phyloP scores from a whole-genome alignment of 2,888 invertebrate genomes.

The Dysmachus trigonus region DNA sequence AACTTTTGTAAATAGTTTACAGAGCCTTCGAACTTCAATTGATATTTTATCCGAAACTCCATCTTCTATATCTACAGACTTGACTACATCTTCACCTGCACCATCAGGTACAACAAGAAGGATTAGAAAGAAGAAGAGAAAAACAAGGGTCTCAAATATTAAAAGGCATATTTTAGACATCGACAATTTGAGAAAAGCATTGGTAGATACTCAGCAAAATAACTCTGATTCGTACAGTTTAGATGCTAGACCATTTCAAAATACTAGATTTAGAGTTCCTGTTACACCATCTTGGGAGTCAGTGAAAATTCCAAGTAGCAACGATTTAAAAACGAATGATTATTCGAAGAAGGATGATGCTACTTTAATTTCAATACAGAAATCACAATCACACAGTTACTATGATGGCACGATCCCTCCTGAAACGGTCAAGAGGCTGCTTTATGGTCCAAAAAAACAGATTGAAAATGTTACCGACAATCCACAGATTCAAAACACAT shows the following conservation, averaged over 20 bases:
- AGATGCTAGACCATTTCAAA: not conserved
- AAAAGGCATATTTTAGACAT: conserved; percentile 58
- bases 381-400: conserved; percentile 63
- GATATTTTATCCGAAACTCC: conserved; percentile 21
- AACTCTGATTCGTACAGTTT: too few species aligned
- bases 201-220: conserved; percentile 50
- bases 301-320: not conserved
- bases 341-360: conserved; percentile 46
- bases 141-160: conserved; percentile 50
- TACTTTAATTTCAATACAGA: conserved; percentile 59
- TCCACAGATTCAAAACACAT: not conserved
- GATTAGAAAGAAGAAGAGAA: not conserved
- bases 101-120: not conserved
- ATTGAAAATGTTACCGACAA: not conserved
- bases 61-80: conserved; percentile 44
- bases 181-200: conserved; percentile 60
- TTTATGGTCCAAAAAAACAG: not conserved
- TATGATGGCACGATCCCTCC: conserved; percentile 61
- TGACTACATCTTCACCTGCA: conserved; percentile 20
- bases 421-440: not conserved
- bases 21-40: conserved; percentile 22
- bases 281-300: not conserved
- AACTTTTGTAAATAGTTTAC: conserved; percentile 16
- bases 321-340: not conserved
- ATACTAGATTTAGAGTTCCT: not conserved